Percentiles rank a stretch among this genome's conserved stretches.
Evolutionary conservation across 2,113 vertebrate genomes (phyloP).

Genomic region (Scomber colias): DNA sequence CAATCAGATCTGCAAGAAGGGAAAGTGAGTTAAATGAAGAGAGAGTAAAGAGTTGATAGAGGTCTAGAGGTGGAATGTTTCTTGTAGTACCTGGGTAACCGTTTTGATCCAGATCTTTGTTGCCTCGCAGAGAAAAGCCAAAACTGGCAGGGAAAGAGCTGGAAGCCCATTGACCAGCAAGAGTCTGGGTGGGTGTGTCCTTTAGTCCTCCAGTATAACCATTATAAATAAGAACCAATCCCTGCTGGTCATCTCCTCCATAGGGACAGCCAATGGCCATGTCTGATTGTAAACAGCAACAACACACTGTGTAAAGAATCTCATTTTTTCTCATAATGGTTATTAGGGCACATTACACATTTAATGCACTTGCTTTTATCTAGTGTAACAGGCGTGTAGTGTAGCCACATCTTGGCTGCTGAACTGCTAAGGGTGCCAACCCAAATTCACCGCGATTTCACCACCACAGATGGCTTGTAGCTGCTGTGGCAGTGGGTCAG

Average conservation of each 20-base stretch:
- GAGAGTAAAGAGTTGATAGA: not conserved
- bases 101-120: slow-evolving; percentile 90
- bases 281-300: slow-evolving; percentile 75
- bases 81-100: slow-evolving; percentile 90
- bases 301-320: slow-evolving; percentile 5
- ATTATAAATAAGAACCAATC: slow-evolving; percentile 90
- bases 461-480: too few relatives aligned
- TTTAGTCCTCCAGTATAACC: slow-evolving; percentile 81
- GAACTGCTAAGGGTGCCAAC: too few relatives aligned
- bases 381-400: too few relatives aligned
- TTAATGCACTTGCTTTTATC: too few relatives aligned
- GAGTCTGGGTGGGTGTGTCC: slow-evolving; percentile 87
- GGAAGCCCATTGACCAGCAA: slow-evolving; percentile 88
- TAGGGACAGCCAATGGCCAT: slow-evolving; percentile 90
- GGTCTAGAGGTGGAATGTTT: too few relatives aligned
- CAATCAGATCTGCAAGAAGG: slow-evolving; percentile 88
- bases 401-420: too few relatives aligned
- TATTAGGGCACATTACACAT: too few relatives aligned
- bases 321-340: not conserved
- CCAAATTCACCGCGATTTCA: too few relatives aligned
- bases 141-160: slow-evolving; percentile 87
- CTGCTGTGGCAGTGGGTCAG: too few relatives aligned
- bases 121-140: slow-evolving; percentile 89
- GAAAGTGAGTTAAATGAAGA: not conserved
- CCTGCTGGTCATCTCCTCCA: slow-evolving; percentile 87